Base-by-base conservation (phyloP, 2,797 vertebrate genomes). In the Acrocephalus scirpaceus region DNA sequence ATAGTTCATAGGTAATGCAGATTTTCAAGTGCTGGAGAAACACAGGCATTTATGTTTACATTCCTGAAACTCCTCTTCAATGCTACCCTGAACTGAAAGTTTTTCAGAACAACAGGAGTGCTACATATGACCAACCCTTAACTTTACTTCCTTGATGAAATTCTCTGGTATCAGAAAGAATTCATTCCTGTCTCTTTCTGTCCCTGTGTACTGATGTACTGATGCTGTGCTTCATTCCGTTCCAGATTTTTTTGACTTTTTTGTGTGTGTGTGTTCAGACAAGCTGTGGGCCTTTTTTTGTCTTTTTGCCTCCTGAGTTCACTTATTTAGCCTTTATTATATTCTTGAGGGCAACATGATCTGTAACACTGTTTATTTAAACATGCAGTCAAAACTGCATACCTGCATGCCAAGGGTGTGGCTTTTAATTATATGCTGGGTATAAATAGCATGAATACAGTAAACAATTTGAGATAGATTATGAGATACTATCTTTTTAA, bases 401-500 rank as follows among this genome's bases (percentile, higher is more conserved):
- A 89, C 40, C 36, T 87, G 42, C 38, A 25, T 58, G 30, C n/a
- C 60, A 73, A 44, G 69, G 18, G 38, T 42, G 45, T 89, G 76
- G 29, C 22, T 88, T 71, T 61, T 56, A 75, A 76, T 48, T 73
- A 40, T n/a, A 13, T 58, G 25, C 50, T 89, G 45, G 40, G 11
- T 80, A 95, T 72, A 93, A 93, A 90, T 78, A 81, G 58, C 40
- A 48, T 34, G 25, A 69, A 54, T 91, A 83, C 69, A 90, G n/a
- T 65, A 73, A 92, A 79, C 38, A 89, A 64, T 73, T 81, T 64
- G 53, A 83, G 53, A 44, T 70, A 65, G 88, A 71, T 86, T 72
- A 67, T 77, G 72, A 79, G 69, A 87, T 72, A 71, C 42, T 70
- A 32, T 51, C 70, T 89, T 80, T 93, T 83, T 78, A 94, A 90